Percentiles rank a stretch among this genome's conserved stretches.
phyloP scores from a whole-genome alignment of 2,888 invertebrate species.

The Panorpa germanica region DNA sequence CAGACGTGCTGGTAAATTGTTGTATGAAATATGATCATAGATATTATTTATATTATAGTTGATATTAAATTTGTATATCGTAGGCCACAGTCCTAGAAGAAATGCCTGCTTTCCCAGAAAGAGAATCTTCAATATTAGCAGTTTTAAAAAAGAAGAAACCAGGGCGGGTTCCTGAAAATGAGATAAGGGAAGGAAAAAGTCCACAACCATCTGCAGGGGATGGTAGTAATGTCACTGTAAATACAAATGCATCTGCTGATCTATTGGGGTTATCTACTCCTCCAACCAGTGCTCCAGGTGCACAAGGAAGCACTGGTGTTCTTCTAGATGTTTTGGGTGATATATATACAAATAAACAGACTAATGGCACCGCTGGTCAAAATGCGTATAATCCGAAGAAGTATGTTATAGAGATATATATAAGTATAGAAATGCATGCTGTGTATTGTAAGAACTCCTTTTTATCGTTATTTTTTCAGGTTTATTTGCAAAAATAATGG shows the following conservation, averaged over 20 bases:
- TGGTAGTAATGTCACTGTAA: constrained; percentile 20
- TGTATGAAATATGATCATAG: too few species aligned
- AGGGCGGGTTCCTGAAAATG: constrained; percentile 78
- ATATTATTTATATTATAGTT: constrained; percentile 1
- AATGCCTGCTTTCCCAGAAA: constrained; percentile 99
- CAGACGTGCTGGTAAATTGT: constrained; percentile 65
- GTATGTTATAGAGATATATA: constrained; percentile 21
- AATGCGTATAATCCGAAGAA: constrained; percentile 77
- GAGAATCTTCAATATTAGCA: constrained; percentile 92
- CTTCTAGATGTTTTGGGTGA: constrained; percentile 85
- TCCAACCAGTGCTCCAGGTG: constrained; percentile 46
- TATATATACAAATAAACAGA: constrained; percentile 49
- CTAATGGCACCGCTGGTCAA: constrained; percentile 39
- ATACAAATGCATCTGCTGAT: constrained; percentile 46
- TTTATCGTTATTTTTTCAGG: constrained; percentile 21
- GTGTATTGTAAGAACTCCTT: neutral
- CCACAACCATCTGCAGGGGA: constrained; percentile 29
- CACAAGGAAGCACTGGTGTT: constrained; percentile 51
- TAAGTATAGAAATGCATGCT: too few species aligned
- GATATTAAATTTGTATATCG: constrained; percentile 9
- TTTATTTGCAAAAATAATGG: constrained; percentile 97
- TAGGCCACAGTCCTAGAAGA: constrained; percentile 94
- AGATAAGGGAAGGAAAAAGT: constrained; percentile 65
- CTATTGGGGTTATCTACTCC: constrained; percentile 78
- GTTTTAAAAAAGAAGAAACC: constrained; percentile 98